Evolutionary conservation across 2,113 vertebrate species (phyloP), one percentile per base, ranked within the genome.

Genomic region (Grammomys surdaster): DNA sequence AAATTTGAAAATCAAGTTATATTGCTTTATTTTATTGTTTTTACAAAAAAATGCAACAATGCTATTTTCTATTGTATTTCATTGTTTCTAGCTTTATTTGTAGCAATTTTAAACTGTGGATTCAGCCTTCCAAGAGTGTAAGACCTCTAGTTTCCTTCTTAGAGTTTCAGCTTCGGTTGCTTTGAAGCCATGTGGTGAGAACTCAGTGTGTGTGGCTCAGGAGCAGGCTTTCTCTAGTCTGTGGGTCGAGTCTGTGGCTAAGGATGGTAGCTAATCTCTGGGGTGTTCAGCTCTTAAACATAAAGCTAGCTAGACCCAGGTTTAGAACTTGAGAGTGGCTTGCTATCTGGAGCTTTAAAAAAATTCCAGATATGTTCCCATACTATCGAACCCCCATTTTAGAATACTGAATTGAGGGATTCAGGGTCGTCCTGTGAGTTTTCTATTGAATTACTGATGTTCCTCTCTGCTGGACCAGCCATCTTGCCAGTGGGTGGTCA

Each of bases 131-230:
- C 76, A 75, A 90, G 65, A 85, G 2, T 88, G 89, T 67, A 86
- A 48, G 20, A 89, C 63, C n/a, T 73, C 43, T 12, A 51, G 63
- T 89, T 92, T 16, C n/a, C 80, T 93, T 96, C 89, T 88, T 95
- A 75, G 33, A 40, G 22, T 63, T 76, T 97, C 85, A 51, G 14
- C 58, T 80, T 96, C 51, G 67, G 82, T 94, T 92, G 48, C 72
- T 92, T 46, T 70, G 69, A 94, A 91, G 69, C 70, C 28, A 31
- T 84, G 81, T n/a, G 69, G 69, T 87, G 40, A 80, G 92, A 87
- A 87, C 75, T 86, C 40, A 33, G 8, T 82, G 31, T 82, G 31
- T 94, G 13, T 84, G 20, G 76, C 78, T 24, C 46, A 82, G 58
- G 8, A 82, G 43, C 70, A 89, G 20, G 17, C 90, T 95, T 97